A percentile compares a stretch with the other conserved stretches of the same genome.
These are phyloP conservation scores for Hymenopus coronatus DNA, from an alignment of 2,888 invertebrate genomes.

Conservation along the genomic window DNA sequence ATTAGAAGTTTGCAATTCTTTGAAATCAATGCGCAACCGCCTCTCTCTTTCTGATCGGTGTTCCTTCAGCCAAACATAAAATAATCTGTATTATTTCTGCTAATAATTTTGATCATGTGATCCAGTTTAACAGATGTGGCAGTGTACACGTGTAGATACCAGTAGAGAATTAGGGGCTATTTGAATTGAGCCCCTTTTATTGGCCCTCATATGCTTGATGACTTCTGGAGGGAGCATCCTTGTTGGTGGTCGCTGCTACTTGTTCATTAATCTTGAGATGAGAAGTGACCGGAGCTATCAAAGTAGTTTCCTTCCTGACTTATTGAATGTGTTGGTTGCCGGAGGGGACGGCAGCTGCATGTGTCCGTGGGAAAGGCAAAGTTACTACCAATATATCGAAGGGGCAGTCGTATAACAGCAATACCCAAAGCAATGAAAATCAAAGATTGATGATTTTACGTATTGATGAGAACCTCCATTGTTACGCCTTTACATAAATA, in stretches of 20 bases:
- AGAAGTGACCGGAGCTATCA: slow-evolving; percentile 13
- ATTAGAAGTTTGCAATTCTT: too few species aligned
- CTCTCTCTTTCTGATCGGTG: too few species aligned
- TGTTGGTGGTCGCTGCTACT: neutral
- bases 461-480: too few species aligned
- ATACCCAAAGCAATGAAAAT: too few species aligned
- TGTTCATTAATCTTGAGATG: slow-evolving; percentile 21
- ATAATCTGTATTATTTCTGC: neutral
- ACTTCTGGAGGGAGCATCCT: neutral
- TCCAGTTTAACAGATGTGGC: neutral
- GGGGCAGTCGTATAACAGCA: too few species aligned
- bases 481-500: too few species aligned
- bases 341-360: neutral
- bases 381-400: neutral
- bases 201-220: slow-evolving; percentile 16
- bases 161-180: neutral
- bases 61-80: too few species aligned
- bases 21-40: too few species aligned
- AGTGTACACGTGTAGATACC: neutral
- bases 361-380: neutral
- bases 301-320: slow-evolving; percentile 15
- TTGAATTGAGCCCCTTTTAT: slow-evolving; percentile 13
- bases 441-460: too few species aligned
- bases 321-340: slow-evolving; percentile 8
- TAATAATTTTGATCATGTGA: neutral